A percentile compares a stretch with the other conserved stretches of the same genome.
phyloP scores from a whole-genome alignment of 2,888 invertebrate species.

The Pristionchus fissidentatus region DNA sequence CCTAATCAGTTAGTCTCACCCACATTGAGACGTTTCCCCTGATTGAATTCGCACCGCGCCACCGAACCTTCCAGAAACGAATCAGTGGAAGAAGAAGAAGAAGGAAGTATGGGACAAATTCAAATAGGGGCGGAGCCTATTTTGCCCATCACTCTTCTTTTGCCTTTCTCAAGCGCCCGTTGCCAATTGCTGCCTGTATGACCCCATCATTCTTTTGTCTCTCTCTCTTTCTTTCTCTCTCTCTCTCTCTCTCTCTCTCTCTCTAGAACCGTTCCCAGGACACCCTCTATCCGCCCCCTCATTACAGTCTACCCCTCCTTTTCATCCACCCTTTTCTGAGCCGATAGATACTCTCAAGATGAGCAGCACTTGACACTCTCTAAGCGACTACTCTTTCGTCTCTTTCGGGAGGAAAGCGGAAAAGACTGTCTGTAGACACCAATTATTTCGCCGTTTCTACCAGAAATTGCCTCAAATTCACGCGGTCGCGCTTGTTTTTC shows the following conservation, averaged over 20 bases:
- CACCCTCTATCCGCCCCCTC: not conserved
- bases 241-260: conserved; percentile 8
- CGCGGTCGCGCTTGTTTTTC: too few relatives aligned
- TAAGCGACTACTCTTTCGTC: not conserved
- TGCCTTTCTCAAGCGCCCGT: not conserved
- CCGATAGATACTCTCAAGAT: conserved; percentile 27
- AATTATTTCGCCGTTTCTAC: not conserved
- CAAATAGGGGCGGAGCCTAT: conserved; percentile 4
- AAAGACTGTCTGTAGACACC: conserved; percentile 1
- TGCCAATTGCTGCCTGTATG: not conserved
- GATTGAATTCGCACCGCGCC: not conserved
- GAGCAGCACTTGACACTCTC: conserved; percentile 25
- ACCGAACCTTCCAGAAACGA: not conserved
- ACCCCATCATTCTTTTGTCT: not conserved
- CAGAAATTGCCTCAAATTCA: conserved; percentile 3
- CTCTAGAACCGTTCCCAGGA: not conserved
- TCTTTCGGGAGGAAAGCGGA: not conserved
- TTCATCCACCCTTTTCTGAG: conserved; percentile 31
- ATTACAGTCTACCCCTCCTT: not conserved
- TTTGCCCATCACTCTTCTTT: not conserved
- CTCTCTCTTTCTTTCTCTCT: conserved; percentile 6
- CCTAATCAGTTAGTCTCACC: conserved; percentile 15
- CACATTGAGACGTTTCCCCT: not conserved
- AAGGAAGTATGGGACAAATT: too few relatives aligned
- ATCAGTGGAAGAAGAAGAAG: too few relatives aligned